phyloP scores from a whole-genome alignment of 2,113 vertebrate genomes.

The Phycodurus eques region DNA sequence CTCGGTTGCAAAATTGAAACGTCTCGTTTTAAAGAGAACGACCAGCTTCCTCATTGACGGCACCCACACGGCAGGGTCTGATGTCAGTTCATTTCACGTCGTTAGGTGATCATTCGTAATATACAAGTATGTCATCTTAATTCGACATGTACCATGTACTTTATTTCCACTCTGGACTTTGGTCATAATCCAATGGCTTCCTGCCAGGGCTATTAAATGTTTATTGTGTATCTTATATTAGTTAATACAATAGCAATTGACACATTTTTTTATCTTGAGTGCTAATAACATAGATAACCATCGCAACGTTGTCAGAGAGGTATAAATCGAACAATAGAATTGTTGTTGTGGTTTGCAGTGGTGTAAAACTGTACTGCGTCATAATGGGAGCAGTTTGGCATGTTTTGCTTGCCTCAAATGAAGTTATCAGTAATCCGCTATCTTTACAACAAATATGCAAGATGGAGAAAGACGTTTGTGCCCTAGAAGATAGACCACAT shows the following conservation, averaged over 20 bases:
- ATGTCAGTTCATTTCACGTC: not conserved
- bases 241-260: not conserved
- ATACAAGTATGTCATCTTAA: not conserved
- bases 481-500: too few relatives aligned
- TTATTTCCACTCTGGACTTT: not conserved
- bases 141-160: not conserved
- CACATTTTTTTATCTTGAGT: not conserved
- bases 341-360: not conserved
- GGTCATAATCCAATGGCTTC: not conserved
- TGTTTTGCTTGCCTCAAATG: not conserved
- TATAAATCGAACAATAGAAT: not conserved
- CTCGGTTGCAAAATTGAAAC: constrained; percentile 26
- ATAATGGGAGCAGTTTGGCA: not conserved
- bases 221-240: not conserved
- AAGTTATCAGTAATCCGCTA: not conserved
- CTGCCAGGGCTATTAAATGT: not conserved
- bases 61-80: not conserved
- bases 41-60: constrained; percentile 41
- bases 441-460: not conserved
- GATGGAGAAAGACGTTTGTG: too few relatives aligned
- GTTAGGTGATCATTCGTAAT: not conserved
- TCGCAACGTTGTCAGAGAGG: not conserved
- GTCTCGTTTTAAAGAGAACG: constrained; percentile 41
- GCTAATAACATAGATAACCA: not conserved
- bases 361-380: not conserved